A percentile compares a stretch with the other conserved stretches of the same genome.
Evolutionary conservation across 2,113 vertebrate genomes (phyloP).

Genomic region (Corythaixoides concolor): DNA sequence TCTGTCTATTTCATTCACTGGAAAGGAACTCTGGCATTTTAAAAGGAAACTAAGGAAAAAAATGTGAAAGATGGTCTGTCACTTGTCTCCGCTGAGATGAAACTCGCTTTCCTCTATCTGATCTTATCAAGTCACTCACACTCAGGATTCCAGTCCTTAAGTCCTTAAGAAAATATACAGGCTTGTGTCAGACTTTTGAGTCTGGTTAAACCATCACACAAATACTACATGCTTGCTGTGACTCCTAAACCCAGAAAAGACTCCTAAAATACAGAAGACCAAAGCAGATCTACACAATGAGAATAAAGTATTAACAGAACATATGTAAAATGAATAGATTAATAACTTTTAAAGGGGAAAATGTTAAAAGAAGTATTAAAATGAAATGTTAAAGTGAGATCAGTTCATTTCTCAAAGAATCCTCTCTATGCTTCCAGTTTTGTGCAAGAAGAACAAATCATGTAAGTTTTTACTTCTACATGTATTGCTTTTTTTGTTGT

Average conservation of each 20-base stretch:
- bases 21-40: not conserved
- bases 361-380: not conserved
- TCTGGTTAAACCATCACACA: not conserved
- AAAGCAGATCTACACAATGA: not conserved
- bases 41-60: not conserved
- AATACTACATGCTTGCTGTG: not conserved
- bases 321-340: not conserved
- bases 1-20: not conserved
- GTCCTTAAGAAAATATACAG: not conserved
- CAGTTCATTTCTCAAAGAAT: not conserved
- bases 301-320: not conserved
- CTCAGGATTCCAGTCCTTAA: not conserved
- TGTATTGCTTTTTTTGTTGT: accelerated
- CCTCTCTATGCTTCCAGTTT: not conserved
- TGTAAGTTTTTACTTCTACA: not conserved
- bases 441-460: not conserved
- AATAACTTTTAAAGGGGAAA: not conserved
- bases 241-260: not conserved
- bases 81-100: not conserved
- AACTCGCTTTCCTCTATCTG: not conserved
- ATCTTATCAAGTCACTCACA: not conserved
- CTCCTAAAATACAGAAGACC: not conserved
- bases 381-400: not conserved
- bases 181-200: not conserved
- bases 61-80: not conserved